Evolutionary conservation across 2,113 vertebrate species (phyloP).

Genomic region (Donacobius atricapilla): DNA sequence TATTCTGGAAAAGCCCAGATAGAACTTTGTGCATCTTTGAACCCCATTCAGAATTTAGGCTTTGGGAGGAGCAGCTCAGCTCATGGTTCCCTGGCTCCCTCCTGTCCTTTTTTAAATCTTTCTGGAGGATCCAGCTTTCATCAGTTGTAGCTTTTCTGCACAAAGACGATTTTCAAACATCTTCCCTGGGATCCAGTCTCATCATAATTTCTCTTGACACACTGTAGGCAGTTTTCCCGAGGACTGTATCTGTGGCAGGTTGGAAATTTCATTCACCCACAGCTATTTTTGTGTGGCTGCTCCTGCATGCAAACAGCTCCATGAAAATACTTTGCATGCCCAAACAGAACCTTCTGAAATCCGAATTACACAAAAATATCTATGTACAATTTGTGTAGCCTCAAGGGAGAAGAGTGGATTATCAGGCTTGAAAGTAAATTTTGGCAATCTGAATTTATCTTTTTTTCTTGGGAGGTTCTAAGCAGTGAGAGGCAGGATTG

Average conservation of each 20-base stretch:
- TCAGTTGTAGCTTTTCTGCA: neutral
- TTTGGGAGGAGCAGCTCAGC: neutral
- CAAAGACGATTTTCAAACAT: neutral
- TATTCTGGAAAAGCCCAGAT: neutral
- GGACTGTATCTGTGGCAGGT: neutral
- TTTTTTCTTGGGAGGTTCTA: neutral
- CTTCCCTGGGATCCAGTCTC: neutral
- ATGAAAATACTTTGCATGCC: neutral
- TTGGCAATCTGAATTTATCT: neutral
- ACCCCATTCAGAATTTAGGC: neutral
- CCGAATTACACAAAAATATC: neutral
- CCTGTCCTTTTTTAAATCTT: neutral
- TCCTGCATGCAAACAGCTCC: neutral
- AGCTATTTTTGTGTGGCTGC: neutral
- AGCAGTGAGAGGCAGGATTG: neutral
- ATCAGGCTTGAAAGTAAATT: neutral
- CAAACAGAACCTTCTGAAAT: neutral
- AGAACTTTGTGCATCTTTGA: neutral
- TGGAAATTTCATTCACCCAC: neutral
- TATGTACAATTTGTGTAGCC: neutral
- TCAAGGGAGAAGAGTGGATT: neutral
- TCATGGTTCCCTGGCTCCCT: fast-evolving
- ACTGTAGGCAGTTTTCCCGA: neutral
- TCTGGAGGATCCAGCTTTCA: neutral
- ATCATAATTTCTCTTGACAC: neutral